A percentile compares a stretch with the other conserved stretches of the same genome.
Evolutionary conservation across 2,888 invertebrate genomes (phyloP).

Genomic region (Microplitis manilae): DNA sequence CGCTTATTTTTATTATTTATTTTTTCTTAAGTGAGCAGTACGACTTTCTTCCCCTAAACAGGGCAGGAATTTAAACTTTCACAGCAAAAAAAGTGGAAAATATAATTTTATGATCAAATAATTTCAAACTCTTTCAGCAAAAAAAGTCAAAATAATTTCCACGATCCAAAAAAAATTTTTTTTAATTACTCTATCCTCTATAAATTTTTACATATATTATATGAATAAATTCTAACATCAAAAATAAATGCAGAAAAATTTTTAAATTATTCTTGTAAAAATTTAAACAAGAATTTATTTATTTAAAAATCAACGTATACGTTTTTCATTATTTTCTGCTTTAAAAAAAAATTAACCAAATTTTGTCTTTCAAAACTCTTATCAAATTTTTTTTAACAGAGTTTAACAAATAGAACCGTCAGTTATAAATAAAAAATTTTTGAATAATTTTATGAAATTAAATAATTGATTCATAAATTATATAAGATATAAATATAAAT

Average conservation of each 20-base stretch:
- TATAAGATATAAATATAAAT: conserved; percentile 17
- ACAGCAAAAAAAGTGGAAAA: no score
- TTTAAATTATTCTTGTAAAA: neutral
- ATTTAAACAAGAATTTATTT: no score
- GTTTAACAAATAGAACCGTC: no score
- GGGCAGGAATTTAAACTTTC: no score
- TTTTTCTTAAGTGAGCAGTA: no score
- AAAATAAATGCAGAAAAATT: neutral
- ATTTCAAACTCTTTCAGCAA: neutral
- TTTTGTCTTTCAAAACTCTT: conserved; percentile 19
- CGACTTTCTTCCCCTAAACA: no score
- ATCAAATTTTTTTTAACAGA: neutral
- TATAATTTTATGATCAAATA: no score
- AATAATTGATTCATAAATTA: neutral
- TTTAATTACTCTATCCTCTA: neutral
- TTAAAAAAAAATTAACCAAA: neutral
- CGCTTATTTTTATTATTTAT: no score
- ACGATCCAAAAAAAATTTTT: neutral
- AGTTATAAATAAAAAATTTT: no score
- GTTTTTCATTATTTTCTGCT: neutral
- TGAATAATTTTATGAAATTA: no score
- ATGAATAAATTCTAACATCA: neutral
- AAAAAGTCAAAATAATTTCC: neutral
- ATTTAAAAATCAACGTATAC: neutral
- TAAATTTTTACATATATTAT: neutral